Evolutionary conservation across 2,113 vertebrate genomes (phyloP).

Genomic region (Phodopus roborovskii): DNA sequence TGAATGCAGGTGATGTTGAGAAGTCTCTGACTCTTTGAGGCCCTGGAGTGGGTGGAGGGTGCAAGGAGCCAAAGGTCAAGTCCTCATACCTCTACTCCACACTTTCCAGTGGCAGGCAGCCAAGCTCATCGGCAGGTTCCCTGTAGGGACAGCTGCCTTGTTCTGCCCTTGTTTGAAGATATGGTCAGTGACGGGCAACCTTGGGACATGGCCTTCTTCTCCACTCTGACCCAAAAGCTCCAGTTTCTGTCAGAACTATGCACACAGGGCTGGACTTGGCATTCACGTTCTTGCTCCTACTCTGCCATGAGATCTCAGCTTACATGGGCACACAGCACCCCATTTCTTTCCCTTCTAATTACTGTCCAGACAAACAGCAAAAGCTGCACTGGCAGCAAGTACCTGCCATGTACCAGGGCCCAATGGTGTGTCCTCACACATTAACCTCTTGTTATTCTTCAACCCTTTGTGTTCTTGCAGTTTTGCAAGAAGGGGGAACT

Average conservation of each 20-base stretch:
- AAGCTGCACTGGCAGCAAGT: neutral
- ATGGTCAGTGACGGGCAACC: neutral
- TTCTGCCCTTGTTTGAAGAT: neutral
- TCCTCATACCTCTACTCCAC: neutral
- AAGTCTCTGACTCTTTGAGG: neutral
- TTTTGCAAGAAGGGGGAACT: constrained; percentile 8
- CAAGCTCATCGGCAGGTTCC: neutral
- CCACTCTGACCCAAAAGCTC: neutral
- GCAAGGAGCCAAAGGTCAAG: neutral
- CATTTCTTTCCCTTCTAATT: constrained; percentile 18
- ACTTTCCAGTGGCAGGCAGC: neutral
- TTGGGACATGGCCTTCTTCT: neutral
- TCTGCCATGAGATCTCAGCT: neutral
- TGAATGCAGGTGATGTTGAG: neutral
- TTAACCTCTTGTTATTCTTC: neutral
- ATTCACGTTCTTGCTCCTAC: neutral
- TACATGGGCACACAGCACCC: neutral
- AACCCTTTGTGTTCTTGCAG: neutral
- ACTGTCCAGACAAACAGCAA: neutral
- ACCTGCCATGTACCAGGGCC: neutral
- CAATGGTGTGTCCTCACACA: accelerated
- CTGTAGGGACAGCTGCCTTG: neutral
- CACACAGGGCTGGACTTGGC: neutral
- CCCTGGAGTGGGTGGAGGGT: neutral
- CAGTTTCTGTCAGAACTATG: neutral